A percentile compares a stretch with the other conserved stretches of the same genome.
Conservation (phyloP, 2,888 invertebrate species). For the Phragmatobia fuliginosa region DNA sequence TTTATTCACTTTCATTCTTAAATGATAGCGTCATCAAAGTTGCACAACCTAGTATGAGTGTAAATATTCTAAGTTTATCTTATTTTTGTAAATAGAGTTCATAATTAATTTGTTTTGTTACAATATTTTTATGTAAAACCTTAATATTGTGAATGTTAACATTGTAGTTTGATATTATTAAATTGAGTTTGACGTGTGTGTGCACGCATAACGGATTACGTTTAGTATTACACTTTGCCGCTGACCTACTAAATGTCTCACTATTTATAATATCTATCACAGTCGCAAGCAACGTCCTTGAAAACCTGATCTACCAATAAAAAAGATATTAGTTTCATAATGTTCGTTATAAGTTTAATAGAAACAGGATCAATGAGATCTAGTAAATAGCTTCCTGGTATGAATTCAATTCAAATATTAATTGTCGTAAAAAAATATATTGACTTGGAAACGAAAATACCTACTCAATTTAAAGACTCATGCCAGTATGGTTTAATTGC, state of each 20-base stretch:
- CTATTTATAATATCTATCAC: conserved; percentile 13
- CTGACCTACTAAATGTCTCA: conserved; percentile 24
- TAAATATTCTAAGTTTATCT: too few species aligned
- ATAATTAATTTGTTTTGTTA: too few species aligned
- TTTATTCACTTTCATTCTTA: too few species aligned
- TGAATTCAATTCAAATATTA: conserved; percentile 10
- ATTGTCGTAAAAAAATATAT: conserved; percentile 6
- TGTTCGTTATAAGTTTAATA: conserved; percentile 16
- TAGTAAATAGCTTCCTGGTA: conserved; percentile 20
- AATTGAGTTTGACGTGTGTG: neutral
- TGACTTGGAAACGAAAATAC: neutral
- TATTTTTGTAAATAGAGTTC: neutral
- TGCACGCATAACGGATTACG: conserved; percentile 13
- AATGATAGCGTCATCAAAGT: too few species aligned
- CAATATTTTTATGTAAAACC: neutral
- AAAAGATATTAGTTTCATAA: conserved; percentile 21
- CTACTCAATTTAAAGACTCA: conserved; percentile 4
- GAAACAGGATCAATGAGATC: conserved; percentile 8
- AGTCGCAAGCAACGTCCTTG: conserved; percentile 19
- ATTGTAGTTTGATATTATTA: neutral
- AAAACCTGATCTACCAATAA: conserved; percentile 22
- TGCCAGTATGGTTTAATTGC: neutral
- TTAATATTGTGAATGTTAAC: neutral
- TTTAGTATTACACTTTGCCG: conserved; percentile 14
- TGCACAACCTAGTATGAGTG: too few species aligned